phyloP scores from a whole-genome alignment of 2,888 invertebrate genomes.

The Drosophila peninsularis region DNA sequence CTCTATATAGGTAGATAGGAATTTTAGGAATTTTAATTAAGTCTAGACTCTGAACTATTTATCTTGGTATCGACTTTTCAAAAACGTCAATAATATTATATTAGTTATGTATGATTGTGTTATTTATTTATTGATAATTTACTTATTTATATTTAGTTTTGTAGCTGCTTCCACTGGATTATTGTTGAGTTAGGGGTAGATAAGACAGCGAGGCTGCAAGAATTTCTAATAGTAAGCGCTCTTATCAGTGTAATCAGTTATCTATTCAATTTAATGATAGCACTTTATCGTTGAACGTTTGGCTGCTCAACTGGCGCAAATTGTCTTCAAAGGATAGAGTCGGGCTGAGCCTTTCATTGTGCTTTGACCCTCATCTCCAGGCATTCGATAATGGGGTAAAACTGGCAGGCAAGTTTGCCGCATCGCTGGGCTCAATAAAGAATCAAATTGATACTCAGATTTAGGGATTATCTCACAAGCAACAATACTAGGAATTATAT shows the following conservation, averaged over 20 bases:
- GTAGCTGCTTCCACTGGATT: too few species aligned
- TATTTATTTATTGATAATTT: too few species aligned
- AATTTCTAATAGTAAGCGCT: background rate
- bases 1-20: background rate
- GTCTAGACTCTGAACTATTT: too few species aligned
- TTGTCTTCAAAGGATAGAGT: slow-evolving; percentile 2
- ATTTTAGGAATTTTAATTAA: too few species aligned
- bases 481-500: slow-evolving; percentile 63
- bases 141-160: too few species aligned
- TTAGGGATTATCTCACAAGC: slow-evolving; percentile 55
- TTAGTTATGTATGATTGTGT: background rate
- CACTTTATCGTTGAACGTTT: slow-evolving; percentile 6
- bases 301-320: slow-evolving; percentile 7
- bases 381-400: slow-evolving; percentile 31
- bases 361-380: slow-evolving; percentile 28
- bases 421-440: slow-evolving; percentile 38
- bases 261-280: slow-evolving; percentile 9
- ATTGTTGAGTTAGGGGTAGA: background rate
- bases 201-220: background rate
- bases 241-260: slow-evolving; percentile 23
- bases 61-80: background rate
- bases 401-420: slow-evolving; percentile 41
- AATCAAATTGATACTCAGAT: slow-evolving; percentile 65
- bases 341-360: slow-evolving; percentile 10
- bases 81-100: background rate